These are phyloP conservation scores for Telmatherina bonti DNA, from an alignment of 2,797 vertebrate species.

Conservation along the genomic window DNA sequence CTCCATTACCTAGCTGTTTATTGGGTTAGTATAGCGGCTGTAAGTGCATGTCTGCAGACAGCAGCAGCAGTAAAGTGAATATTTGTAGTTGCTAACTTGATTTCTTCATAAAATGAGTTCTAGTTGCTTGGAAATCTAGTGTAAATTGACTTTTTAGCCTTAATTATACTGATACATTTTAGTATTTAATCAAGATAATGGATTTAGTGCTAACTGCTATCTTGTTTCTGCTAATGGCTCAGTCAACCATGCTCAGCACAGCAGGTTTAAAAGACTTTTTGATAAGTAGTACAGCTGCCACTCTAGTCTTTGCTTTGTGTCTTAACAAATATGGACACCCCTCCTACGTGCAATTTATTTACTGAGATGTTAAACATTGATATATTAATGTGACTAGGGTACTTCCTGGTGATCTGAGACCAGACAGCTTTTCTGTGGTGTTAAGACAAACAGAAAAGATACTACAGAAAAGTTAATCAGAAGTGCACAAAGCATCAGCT, in stretches of 20 bases:
- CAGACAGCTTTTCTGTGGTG: not conserved
- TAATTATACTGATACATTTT: not conserved
- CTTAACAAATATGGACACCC: not conserved
- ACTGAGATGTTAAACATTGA: conserved; percentile 39
- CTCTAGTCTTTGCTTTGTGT: not conserved
- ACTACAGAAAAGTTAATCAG: not conserved
- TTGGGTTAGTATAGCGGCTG: conserved; percentile 19
- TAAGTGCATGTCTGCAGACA: conserved; percentile 48
- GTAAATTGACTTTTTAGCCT: not conserved
- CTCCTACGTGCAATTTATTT: not conserved
- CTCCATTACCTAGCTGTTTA: conserved; percentile 33
- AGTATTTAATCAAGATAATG: not conserved
- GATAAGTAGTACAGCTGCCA: not conserved
- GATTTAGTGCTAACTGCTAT: not conserved
- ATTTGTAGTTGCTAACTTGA: conserved; percentile 60
- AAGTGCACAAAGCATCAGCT: not conserved
- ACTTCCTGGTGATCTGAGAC: not conserved
- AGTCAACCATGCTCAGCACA: not conserved
- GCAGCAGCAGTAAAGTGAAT: conserved; percentile 40
- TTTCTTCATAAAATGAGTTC: conserved; percentile 54
- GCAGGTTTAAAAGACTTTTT: not conserved
- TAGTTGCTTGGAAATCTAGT: conserved; percentile 4
- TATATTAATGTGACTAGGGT: not conserved
- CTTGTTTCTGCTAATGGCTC: not conserved
- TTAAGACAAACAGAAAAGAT: not conserved